Percentiles rank a stretch among this genome's conserved stretches.
phyloP scores from a whole-genome alignment of 2,113 vertebrate species.

The Ptilonorhynchus violaceus region DNA sequence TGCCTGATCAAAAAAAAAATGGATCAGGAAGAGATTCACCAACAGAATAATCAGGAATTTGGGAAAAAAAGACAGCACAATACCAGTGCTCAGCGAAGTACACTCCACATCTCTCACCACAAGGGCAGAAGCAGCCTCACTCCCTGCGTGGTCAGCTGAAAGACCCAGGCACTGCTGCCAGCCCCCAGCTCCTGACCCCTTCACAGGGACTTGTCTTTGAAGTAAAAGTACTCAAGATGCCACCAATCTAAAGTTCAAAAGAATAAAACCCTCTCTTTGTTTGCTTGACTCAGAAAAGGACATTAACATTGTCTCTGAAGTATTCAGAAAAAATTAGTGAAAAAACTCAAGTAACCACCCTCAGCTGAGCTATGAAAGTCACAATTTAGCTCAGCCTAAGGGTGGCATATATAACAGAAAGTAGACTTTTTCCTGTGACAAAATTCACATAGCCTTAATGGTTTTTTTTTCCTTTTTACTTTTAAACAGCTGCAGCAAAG shows the following conservation, averaged over 20 bases:
- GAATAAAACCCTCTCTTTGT: not conserved
- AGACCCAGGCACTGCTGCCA: not conserved
- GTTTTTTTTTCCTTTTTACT: not conserved
- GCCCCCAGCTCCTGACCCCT: not conserved
- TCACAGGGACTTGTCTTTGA: not conserved
- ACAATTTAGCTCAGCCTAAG: constrained; percentile 24
- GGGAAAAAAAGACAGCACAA: not conserved
- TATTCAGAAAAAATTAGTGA: not conserved
- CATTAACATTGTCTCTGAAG: not conserved
- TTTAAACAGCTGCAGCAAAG: constrained; percentile 34
- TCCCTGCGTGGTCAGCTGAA: not conserved
- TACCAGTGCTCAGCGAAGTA: fast-evolving
- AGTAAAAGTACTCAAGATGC: not conserved
- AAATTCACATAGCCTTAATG: constrained; percentile 17
- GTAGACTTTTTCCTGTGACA: not conserved
- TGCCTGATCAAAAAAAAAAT: not conserved
- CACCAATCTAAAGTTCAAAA: not conserved
- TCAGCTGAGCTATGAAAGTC: not conserved
- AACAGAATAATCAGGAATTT: not conserved
- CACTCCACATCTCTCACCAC: not conserved
- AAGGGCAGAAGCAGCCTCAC: not conserved
- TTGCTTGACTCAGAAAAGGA: not conserved
- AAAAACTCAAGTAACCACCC: not conserved
- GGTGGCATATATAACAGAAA: constrained; percentile 7
- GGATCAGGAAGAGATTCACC: not conserved